Conservation (phyloP, 2,113 vertebrate genomes). For the Maccullochella peelii region DNA sequence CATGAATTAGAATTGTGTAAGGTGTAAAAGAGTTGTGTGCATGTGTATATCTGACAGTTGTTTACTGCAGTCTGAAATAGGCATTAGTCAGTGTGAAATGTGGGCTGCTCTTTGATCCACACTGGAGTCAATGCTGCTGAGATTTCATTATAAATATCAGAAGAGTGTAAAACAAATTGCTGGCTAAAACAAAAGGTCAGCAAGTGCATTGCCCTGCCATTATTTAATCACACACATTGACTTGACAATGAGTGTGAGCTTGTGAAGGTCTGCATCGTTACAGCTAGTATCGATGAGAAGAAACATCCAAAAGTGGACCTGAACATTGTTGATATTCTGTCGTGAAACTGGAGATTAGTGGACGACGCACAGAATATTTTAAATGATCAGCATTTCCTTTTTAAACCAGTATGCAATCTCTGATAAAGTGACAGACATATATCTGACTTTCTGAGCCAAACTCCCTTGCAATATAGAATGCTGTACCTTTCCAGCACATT, state of each 20-base stretch:
- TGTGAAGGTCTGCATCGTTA: background rate
- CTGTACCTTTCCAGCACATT: background rate
- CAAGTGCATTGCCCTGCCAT: background rate
- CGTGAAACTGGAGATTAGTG: background rate
- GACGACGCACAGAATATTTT: background rate
- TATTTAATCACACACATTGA: constrained; percentile 35
- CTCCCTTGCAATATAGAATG: background rate
- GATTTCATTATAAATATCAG: constrained; percentile 63
- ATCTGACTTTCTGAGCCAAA: background rate
- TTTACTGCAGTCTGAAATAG: constrained; percentile 14
- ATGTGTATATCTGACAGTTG: background rate
- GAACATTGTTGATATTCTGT: background rate
- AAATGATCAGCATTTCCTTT: background rate
- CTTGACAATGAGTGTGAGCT: background rate
- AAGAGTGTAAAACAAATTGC: constrained; percentile 42
- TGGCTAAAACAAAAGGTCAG: constrained; percentile 51
- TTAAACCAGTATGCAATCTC: background rate
- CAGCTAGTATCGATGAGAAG: background rate
- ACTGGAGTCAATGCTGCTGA: constrained; percentile 32
- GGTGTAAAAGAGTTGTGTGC: background rate
- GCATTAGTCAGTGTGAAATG: constrained; percentile 30
- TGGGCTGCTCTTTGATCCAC: constrained; percentile 55
- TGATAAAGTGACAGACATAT: background rate
- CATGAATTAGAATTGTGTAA: constrained; percentile 17
- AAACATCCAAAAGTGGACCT: background rate